Conservation (phyloP, 2,797 vertebrate genomes). For the Gymnothorax javanicus region DNA sequence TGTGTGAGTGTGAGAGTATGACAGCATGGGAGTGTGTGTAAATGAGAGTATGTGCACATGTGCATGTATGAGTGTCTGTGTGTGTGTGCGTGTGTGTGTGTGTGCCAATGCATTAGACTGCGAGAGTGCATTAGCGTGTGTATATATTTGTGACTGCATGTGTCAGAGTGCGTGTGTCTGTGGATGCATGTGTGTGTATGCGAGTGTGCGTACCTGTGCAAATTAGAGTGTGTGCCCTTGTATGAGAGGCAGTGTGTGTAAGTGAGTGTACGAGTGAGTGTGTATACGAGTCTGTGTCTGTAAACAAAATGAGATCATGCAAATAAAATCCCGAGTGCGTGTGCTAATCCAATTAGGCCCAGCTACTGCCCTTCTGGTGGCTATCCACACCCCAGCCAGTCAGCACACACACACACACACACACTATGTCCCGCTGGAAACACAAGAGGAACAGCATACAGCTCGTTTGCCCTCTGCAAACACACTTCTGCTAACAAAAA, state of each 20-base stretch:
- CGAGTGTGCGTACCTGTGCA: too few relatives aligned
- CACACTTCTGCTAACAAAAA: background rate
- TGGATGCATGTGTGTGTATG: background rate
- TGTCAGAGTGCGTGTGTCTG: background rate
- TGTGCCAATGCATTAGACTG: background rate
- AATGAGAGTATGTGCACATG: too few relatives aligned
- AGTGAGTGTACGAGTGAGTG: background rate
- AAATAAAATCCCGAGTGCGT: background rate
- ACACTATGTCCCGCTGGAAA: too few relatives aligned
- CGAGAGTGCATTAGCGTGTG: background rate
- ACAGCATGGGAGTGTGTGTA: too few relatives aligned
- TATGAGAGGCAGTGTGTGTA: background rate
- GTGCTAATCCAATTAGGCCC: slow-evolving; percentile 24
- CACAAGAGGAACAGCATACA: too few relatives aligned
- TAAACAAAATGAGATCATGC: background rate
- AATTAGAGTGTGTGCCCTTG: background rate
- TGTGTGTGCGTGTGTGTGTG: too few relatives aligned
- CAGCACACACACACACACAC: background rate
- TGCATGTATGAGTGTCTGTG: too few relatives aligned
- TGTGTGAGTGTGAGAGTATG: too few relatives aligned
- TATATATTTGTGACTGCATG: background rate
- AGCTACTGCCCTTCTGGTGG: background rate
- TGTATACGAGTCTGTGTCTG: background rate
- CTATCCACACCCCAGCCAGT: background rate
- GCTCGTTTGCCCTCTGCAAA: background rate